phyloP scores from a whole-genome alignment of 2,797 vertebrate species.

The Zalophus californianus region DNA sequence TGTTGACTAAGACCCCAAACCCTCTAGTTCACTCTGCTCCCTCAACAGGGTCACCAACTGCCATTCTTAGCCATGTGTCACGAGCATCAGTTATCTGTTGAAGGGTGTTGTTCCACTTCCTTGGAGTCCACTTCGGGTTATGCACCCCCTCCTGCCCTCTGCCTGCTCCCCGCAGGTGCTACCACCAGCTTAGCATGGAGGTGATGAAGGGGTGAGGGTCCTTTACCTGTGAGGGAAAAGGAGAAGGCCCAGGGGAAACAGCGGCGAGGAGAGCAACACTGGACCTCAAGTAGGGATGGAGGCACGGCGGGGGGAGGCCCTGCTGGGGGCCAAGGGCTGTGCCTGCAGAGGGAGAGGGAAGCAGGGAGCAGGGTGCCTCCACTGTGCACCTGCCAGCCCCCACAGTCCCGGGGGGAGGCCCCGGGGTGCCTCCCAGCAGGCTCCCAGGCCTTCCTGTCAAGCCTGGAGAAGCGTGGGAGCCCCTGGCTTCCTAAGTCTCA shows the following conservation, averaged over 20 bases:
- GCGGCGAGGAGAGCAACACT: background rate
- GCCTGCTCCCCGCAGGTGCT: background rate
- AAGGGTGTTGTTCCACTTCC: background rate
- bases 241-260: fast-evolving
- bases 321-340: background rate
- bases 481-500: background rate
- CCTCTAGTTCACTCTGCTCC: background rate
- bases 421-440: background rate
- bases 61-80: background rate
- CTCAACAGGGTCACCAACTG: background rate
- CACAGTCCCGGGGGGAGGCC: background rate
- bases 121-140: background rate
- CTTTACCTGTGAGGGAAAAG: background rate
- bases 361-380: background rate
- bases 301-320: background rate
- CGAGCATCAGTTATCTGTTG: background rate
- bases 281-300: background rate
- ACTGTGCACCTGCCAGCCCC: background rate
- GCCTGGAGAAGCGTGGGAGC: background rate
- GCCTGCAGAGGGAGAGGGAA: background rate
- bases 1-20: background rate
- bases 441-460: background rate
- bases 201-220: background rate
- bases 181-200: background rate
- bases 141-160: background rate